Base-by-base conservation (phyloP, 2,113 vertebrate genomes). In the Xiphias gladius region DNA sequence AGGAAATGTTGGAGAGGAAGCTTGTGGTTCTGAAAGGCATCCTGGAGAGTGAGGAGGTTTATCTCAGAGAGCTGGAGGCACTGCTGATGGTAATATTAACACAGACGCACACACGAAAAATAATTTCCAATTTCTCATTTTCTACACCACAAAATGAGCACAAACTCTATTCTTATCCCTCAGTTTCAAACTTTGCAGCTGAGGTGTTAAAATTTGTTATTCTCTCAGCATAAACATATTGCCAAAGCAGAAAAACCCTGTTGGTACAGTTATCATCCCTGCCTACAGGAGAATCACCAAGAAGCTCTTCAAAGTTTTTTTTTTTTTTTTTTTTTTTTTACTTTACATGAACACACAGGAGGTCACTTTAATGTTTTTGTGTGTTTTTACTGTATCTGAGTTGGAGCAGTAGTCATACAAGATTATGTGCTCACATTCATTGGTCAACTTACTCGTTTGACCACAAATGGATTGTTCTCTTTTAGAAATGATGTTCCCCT, bases 11-110 rank as follows among this genome's bases (percentile, higher is more conserved):
- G 80, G 88, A 94, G 74, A 94, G 76, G 80, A 94, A 93, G 57
- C 83, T 94, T 0, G 68, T 86, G 55, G 89, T 96, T 35, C 90
- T 96, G 46, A 94, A 73, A 62, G 89, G 92, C 58, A 80, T 96
- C 88, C 66, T 96, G 81, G 84, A 84, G 67, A 93, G 92, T 41
- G 95, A 96, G 75, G 91, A 95, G 88, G 89, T 93, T 54, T 96
- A 94, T 63, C 95, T 96, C 35, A 83, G 80, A 14, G 94, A 96
- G 89, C 91, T 96, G 83, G 94, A 96, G 72, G 68, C 93, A 7
- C 87, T 96, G 85, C 87, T 96, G 14, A 95, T 70, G 92, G 95
- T 96, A 91, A 80, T 7, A 37, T 39, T 22, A 32, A 80, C 72
- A 22, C 35, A 84, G 16, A 48, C 50, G 35, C 5, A 24, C 5